Conservation (phyloP, 1,140 invertebrate genomes). For the Aplysia californica region DNA sequence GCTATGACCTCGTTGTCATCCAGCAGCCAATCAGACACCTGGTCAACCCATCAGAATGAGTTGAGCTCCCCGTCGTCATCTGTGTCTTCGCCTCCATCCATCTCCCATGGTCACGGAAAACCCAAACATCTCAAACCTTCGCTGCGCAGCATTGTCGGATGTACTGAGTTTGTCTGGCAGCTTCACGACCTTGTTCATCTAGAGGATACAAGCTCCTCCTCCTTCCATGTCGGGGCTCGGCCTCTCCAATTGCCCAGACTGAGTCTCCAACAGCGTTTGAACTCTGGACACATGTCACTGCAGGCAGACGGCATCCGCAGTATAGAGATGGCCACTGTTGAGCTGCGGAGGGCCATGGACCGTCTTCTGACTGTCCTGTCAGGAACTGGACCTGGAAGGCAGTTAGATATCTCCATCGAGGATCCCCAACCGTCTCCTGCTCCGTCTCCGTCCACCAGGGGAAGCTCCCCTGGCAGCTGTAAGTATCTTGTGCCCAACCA, state of each 20-base stretch:
- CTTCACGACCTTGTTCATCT: slow-evolving; percentile 2
- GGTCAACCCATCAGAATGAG: no score
- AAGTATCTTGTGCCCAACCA: no score
- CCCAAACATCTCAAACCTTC: no score
- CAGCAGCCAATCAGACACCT: neutral
- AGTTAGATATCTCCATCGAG: slow-evolving; percentile 6
- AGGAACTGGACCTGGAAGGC: neutral
- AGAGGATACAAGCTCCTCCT: neutral
- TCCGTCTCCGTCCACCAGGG: neutral
- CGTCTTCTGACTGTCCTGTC: neutral
- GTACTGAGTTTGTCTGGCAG: neutral
- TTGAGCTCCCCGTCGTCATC: neutral
- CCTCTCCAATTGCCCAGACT: no score
- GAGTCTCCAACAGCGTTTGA: slow-evolving; percentile 8
- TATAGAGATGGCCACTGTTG: neutral
- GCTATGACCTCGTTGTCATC: neutral
- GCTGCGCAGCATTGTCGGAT: neutral
- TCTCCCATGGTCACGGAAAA: neutral
- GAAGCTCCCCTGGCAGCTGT: slow-evolving; percentile 11
- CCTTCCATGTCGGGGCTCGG: no score
- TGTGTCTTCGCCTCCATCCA: neutral
- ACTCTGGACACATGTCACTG: neutral
- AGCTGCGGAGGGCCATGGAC: slow-evolving; percentile 2
- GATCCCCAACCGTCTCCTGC: neutral
- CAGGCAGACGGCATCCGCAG: neutral